These are phyloP conservation scores for Scopus umbretta DNA, from an alignment of 2,113 vertebrate species.

Conservation along the genomic window DNA sequence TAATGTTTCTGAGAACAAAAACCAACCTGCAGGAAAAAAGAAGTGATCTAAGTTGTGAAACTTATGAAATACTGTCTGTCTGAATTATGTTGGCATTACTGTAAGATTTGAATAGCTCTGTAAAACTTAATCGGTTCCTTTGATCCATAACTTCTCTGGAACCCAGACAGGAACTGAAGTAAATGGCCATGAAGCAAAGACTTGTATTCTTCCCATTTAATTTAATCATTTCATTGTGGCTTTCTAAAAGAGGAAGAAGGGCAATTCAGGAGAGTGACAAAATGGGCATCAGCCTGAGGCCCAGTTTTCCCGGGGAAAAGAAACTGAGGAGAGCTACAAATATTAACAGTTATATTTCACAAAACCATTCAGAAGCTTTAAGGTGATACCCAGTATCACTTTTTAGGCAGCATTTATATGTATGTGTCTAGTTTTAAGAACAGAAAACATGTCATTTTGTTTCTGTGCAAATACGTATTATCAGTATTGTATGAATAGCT, in stretches of 20 bases:
- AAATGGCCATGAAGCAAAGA: not conserved
- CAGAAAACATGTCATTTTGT: not conserved
- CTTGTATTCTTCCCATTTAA: not conserved
- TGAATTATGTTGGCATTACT: not conserved
- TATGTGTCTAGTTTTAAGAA: not conserved
- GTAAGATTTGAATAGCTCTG: not conserved
- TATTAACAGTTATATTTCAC: not conserved
- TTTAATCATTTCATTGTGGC: not conserved
- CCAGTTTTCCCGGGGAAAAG: not conserved
- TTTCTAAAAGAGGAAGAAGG: not conserved
- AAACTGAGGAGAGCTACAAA: not conserved
- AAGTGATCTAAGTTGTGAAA: not conserved
- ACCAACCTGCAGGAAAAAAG: not conserved
- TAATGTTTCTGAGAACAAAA: not conserved
- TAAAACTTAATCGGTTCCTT: slow-evolving; percentile 5
- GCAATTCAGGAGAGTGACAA: not conserved
- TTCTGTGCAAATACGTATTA: not conserved
- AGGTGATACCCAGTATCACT: not conserved
- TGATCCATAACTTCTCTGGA: not conserved
- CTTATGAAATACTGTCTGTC: not conserved
- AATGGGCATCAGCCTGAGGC: not conserved
- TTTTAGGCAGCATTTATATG: not conserved
- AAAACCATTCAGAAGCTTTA: not conserved
- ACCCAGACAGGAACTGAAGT: not conserved
- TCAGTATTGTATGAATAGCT: not conserved